Conservation (phyloP, 2,797 vertebrate genomes). For the Chanos chanos region DNA sequence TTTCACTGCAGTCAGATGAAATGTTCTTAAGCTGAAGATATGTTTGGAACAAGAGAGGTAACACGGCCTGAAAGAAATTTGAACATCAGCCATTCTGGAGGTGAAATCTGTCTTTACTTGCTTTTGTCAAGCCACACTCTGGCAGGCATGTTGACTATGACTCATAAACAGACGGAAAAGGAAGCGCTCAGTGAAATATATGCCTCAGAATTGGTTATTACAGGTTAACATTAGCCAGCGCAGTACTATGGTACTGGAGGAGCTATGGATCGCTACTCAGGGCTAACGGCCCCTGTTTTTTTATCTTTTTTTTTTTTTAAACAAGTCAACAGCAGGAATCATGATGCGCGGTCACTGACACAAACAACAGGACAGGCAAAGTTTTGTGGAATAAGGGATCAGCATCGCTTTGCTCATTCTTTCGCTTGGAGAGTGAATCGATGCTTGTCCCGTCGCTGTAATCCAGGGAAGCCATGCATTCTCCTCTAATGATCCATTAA, state of each 20-base stretch:
- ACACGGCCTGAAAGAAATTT: constrained; percentile 5
- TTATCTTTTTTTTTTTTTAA: no score
- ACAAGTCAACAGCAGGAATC: no score
- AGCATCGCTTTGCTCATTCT: neutral
- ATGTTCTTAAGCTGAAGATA: neutral
- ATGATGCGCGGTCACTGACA: no score
- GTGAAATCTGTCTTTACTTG: constrained; percentile 4
- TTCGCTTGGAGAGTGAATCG: constrained; percentile 17
- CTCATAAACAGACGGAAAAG: neutral
- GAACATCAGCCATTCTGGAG: constrained; percentile 1
- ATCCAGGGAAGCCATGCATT: constrained; percentile 6
- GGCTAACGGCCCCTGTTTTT: no score
- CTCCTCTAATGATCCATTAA: constrained; percentile 31
- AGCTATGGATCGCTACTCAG: no score
- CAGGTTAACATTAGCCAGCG: no score
- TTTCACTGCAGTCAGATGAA: neutral
- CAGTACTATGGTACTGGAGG: no score
- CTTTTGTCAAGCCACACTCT: constrained; percentile 11
- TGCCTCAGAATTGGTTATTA: no score
- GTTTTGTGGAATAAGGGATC: neutral
- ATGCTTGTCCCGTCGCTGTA: constrained; percentile 12
- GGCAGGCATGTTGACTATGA: neutral
- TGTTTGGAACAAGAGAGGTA: neutral
- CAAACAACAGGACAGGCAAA: no score
- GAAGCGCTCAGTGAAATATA: neutral